phyloP scores from a whole-genome alignment of 2,888 invertebrate species.

The Hololepta plana region DNA sequence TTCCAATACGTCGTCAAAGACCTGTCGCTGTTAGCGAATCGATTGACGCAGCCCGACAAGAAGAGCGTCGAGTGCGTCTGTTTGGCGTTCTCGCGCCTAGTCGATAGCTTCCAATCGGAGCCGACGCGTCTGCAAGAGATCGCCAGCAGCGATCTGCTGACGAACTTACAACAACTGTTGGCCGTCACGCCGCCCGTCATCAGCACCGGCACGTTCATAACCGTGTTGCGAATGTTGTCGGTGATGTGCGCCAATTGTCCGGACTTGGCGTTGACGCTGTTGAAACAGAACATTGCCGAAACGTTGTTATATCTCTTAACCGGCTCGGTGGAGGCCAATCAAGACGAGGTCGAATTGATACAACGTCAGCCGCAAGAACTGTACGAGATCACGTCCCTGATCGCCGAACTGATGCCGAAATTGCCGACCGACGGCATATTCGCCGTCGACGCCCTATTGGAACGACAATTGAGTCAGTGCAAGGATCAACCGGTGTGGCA shows the following conservation, averaged over 20 bases:
- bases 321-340: conserved; percentile 47
- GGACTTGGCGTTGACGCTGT: conserved; percentile 75
- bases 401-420: conserved; percentile 94
- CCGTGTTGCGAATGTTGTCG: conserved; percentile 89
- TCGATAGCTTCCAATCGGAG: conserved; percentile 91
- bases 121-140: conserved; percentile 83
- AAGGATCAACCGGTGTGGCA: conserved; percentile 83
- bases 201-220: conserved; percentile 88
- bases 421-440: conserved; percentile 92
- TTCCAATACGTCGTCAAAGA: conserved; percentile 86
- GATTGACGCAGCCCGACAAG: conserved; percentile 80
- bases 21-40: conserved; percentile 62
- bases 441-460: conserved; percentile 75
- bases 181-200: conserved; percentile 91
- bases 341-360: conserved; percentile 44
- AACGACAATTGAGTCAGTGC: conserved; percentile 40
- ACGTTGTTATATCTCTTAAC: conserved; percentile 87
- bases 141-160: conserved; percentile 75
- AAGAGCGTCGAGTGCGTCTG: conserved; percentile 97
- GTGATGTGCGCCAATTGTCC: conserved; percentile 93
- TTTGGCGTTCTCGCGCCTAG: conserved; percentile 85
- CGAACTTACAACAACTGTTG: conserved; percentile 83
- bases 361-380: conserved; percentile 65
- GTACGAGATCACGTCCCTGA: conserved; percentile 92
- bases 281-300: conserved; percentile 91